Evolutionary conservation across 2,888 invertebrate species (phyloP).

Genomic region (Cyaniris semiargus): DNA sequence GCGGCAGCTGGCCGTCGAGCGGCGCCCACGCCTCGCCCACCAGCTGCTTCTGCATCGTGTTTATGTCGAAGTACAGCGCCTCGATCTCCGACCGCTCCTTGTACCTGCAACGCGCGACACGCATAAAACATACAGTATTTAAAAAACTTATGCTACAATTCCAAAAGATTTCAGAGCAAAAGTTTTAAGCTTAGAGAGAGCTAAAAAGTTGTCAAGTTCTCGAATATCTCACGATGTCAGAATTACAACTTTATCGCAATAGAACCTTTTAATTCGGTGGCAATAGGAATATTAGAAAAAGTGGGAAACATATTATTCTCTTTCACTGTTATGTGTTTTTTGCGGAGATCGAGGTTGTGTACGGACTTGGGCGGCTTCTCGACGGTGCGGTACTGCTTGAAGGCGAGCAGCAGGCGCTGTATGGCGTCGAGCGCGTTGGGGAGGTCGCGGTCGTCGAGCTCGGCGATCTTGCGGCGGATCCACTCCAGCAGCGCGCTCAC

Average conservation of each 20-base stretch:
- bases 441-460: conserved; percentile 91
- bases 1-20: conserved; percentile 93
- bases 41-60: conserved; percentile 96
- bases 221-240: background rate
- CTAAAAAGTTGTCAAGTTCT: background rate
- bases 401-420: conserved; percentile 91
- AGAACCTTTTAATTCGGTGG: too few relatives aligned
- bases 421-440: conserved; percentile 98
- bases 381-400: conserved; percentile 97
- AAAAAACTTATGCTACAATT: background rate
- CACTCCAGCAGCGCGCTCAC: conserved; percentile 94
- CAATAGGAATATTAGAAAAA: background rate
- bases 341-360: too few relatives aligned
- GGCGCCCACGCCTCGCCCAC: conserved; percentile 93
- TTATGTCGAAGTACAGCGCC: conserved; percentile 97
- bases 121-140: background rate
- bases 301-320: background rate
- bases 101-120: conserved; percentile 80
- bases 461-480: conserved; percentile 92
- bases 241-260: background rate
- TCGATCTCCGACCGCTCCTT: conserved; percentile 98
- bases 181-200: background rate
- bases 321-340: background rate
- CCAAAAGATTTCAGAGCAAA: background rate
- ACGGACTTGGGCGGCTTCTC: conserved; percentile 98